Evolutionary conservation across 2,888 invertebrate species (phyloP).

Genomic region (Agrochola circellaris): DNA sequence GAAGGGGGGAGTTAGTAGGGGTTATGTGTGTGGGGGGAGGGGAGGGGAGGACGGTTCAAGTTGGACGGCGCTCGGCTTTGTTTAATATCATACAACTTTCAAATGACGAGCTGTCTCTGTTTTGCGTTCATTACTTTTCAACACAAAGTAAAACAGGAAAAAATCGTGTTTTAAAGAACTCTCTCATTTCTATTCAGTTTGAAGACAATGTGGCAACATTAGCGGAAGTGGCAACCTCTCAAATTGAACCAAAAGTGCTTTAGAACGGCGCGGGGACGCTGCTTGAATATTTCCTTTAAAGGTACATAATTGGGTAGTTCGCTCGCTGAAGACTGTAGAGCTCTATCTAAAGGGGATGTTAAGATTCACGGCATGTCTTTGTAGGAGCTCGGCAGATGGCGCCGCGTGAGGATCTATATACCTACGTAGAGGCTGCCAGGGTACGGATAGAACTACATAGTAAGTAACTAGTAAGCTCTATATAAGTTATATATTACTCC

Average conservation of each 20-base stretch:
- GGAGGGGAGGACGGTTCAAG: conserved; percentile 21
- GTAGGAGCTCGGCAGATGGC: conserved; percentile 26
- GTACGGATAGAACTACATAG: not conserved
- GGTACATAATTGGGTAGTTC: conserved; percentile 40
- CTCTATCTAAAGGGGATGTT: not conserved
- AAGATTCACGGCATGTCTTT: conserved; percentile 20
- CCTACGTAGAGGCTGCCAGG: not conserved
- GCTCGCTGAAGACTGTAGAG: not conserved
- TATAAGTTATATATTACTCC: not conserved
- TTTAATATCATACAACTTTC: conserved; percentile 66
- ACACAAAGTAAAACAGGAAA: not conserved
- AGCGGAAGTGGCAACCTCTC: not conserved
- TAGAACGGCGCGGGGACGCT: conserved; percentile 9
- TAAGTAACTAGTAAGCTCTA: not conserved
- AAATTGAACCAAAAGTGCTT: conserved; percentile 31
- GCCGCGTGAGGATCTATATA: not conserved
- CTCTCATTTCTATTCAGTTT: not conserved
- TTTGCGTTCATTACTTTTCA: conserved; percentile 32
- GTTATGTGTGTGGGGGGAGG: not conserved
- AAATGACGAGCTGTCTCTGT: conserved; percentile 53
- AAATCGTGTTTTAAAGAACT: not conserved
- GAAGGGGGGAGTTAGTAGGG: not conserved
- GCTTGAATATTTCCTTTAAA: conserved; percentile 36
- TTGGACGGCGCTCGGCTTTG: conserved; percentile 57
- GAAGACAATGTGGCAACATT: conserved; percentile 6